These are phyloP conservation scores for Liparis tanakae DNA, from an alignment of 2,797 vertebrate species.

Conservation along the genomic window DNA sequence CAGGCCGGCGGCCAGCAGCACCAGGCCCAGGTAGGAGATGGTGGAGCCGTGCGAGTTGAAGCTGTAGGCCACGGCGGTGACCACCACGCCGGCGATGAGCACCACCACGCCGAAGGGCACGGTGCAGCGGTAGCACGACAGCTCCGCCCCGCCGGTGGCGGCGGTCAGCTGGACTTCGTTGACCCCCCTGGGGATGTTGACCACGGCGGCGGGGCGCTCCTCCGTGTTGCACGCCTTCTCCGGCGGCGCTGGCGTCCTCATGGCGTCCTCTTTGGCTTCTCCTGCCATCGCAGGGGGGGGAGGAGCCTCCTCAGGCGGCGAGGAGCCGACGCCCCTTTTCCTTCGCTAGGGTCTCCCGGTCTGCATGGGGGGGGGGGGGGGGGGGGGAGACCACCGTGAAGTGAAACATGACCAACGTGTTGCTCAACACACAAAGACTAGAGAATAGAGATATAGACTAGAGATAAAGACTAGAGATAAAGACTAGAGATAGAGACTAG, in stretches of 20 bases:
- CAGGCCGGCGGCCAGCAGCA: constrained; percentile 89
- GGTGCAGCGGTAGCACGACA: constrained; percentile 96
- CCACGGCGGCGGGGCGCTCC: constrained; percentile 67
- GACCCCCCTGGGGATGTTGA: constrained; percentile 86
- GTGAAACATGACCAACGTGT: constrained; percentile 8
- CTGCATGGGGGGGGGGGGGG: constrained; percentile 50
- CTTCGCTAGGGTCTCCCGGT: constrained; percentile 39
- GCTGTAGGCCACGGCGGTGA: constrained; percentile 93
- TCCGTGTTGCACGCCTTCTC: constrained; percentile 85
- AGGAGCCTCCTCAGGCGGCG: constrained; percentile 6
- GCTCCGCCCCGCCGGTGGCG: constrained; percentile 92
- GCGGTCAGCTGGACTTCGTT: constrained; percentile 92
- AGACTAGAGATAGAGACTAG: too few species aligned
- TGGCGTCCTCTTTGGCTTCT: constrained; percentile 85
- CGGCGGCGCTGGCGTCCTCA: constrained; percentile 80
- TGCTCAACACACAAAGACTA: constrained; percentile 48
- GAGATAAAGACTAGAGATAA: too few species aligned
- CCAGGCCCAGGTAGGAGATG: constrained; percentile 94
- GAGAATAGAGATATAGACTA: too few species aligned
- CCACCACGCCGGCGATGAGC: constrained; percentile 91
- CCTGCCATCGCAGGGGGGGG: constrained; percentile 85
- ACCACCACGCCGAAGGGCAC: constrained; percentile 94
- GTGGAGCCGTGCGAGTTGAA: constrained; percentile 97
- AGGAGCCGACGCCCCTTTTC: constrained; percentile 42
- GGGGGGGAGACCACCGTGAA: constrained; percentile 10